Base-by-base conservation (phyloP, 2,797 vertebrate species). In the Eidolon dupreanum region DNA sequence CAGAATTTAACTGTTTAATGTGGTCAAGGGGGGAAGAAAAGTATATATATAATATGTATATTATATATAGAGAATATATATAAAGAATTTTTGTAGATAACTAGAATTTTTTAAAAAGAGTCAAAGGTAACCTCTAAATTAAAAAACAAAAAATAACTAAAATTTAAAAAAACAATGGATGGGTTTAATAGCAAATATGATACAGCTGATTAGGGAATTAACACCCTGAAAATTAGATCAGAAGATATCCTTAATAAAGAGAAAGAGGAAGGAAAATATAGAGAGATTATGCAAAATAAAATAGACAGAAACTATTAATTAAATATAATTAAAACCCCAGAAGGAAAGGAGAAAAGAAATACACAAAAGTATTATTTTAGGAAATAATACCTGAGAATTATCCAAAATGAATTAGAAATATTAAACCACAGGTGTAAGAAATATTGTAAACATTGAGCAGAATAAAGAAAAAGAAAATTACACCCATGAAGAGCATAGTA, bases 381-480 rank as follows among this genome's bases (percentile, higher is more conserved):
- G 70, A 15, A 9, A 41, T 63, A 90, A 87, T 49, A 12, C 17
- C 36, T 70, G n/a, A 53, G 11, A 90, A 86, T 63, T 86, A 75
- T 33, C 36, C 4, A 86, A 95, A 92, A 85, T 8, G 9, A 75
- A 82, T 24, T 38, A 70, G 38, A 90, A 93, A 96, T 90, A 70
- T 51, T 90, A 90, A 93, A 75, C 70, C 4, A 22, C 5, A 70
- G 43, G 63, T 43, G n/a, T 16, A 63, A 82, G 33, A 82, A 77
- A 53, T 9, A 93, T 31, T 41, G 77, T n/a, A 33, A 89, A 33
- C 11, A 65, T 46, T 83, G 63, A 87, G 11, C 28, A 87, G 26
- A 82, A 81, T 59, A 81, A 93, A 57, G 81, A 57, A 74, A 78
- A 94, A 92, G 49, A 82, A 81, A 83, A 88, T 84, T 65, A 96